Evolutionary conservation across 1,140 invertebrate genomes (phyloP).

Genomic region (Panagrolaimus sp.): DNA sequence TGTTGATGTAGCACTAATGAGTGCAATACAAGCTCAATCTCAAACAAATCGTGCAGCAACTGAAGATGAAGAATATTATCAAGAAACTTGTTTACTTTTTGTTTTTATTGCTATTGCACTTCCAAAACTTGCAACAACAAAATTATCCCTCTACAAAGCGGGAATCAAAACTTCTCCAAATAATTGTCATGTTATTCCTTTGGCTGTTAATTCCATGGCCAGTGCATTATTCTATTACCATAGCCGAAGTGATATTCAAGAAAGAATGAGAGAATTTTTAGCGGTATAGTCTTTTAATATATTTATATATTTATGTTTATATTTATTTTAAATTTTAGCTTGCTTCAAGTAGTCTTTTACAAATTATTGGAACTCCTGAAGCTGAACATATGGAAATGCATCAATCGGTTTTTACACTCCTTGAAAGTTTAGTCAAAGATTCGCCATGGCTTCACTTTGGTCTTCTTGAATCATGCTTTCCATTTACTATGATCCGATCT

Average conservation of each 20-base stretch:
- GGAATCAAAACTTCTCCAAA: conserved; percentile 63
- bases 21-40: conserved; percentile 76
- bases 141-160: conserved; percentile 70
- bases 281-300: conserved; percentile 65
- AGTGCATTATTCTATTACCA: conserved; percentile 89
- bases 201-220: conserved; percentile 92
- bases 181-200: conserved; percentile 93
- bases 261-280: conserved; percentile 94
- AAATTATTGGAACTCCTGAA: conserved; percentile 37
- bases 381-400: conserved; percentile 32
- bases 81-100: conserved; percentile 88
- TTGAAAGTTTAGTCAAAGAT: conserved; percentile 48
- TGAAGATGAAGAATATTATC: conserved; percentile 74
- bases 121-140: conserved; percentile 84
- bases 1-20: conserved; percentile 86
- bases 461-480: conserved; percentile 53
- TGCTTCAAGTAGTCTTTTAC: conserved; percentile 51
- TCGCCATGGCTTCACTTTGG: conserved; percentile 51
- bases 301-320: too few species aligned
- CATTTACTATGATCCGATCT: conserved; percentile 51
- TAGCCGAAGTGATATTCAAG: conserved; percentile 86
- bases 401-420: conserved; percentile 50
- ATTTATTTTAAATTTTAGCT: conserved; percentile 33
- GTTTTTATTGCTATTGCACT: conserved; percentile 97
- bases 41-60: conserved; percentile 63